Conservation (phyloP, 2,113 vertebrate genomes). For the Promerops cafer region DNA sequence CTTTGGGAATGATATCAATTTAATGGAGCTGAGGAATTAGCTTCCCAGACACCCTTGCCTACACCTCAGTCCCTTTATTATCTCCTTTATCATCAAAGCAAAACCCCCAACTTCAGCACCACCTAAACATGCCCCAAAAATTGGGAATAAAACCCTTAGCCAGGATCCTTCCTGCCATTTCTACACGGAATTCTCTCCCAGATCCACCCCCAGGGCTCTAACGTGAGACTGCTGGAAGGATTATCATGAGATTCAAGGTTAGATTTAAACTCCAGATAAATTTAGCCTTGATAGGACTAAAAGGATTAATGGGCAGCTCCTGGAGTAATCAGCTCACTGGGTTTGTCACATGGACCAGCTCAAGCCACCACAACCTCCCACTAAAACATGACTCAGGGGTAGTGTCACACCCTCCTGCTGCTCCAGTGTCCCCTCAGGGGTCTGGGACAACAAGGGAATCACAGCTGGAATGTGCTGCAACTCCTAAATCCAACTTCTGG, state of each 20-base stretch:
- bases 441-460: background rate
- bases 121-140: background rate
- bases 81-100: background rate
- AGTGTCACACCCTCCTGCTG: background rate
- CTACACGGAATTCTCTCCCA: background rate
- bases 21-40: background rate
- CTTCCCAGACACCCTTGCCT: background rate
- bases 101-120: background rate
- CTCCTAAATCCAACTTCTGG: background rate
- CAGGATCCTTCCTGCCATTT: background rate
- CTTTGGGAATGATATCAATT: background rate
- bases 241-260: constrained; percentile 30
- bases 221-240: background rate
- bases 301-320: constrained; percentile 31
- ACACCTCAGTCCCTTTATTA: background rate
- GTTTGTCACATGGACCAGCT: background rate
- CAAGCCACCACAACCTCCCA: background rate
- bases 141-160: background rate
- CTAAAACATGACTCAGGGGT: background rate
- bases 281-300: constrained; percentile 39
- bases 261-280: constrained; percentile 43
- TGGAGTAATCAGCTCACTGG: background rate
- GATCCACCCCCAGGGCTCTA: background rate
- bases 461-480: background rate
- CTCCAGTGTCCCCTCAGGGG: background rate